Evolutionary conservation across 2,888 invertebrate species (phyloP), one percentile per base, ranked within the genome.

Genomic region (Caenorhabditis wallacei): DNA sequence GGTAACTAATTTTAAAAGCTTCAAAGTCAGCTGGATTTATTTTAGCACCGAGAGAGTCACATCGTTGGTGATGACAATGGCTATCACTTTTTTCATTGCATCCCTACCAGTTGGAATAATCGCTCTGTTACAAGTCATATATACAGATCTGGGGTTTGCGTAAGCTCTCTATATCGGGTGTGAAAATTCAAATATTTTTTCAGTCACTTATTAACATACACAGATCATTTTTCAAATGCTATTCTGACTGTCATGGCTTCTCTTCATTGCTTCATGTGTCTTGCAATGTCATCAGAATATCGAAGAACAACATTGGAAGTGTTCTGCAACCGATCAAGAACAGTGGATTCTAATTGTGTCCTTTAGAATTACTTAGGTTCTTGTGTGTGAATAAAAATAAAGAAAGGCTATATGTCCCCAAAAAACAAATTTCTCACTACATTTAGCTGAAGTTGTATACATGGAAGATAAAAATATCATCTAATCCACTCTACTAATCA

Each of bases 11-110:
- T n/a, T n/a, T n/a, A n/a, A n/a, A n/a, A n/a, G n/a, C n/a, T n/a
- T n/a, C n/a, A n/a, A n/a, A n/a, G n/a, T n/a, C n/a, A n/a, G n/a
- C n/a, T n/a, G n/a, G n/a, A n/a, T 43, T 13, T n/a, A 40, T 46
- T 61, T 61, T 24, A 68, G 66, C 22, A 37, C 53, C 2, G 66
- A 68, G 16, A 51, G 54, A n/a, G 53, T 53, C 1, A 68, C 66
- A 5, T 13, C 20, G 3, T 35, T 68, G 5, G 66, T 68, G 1
- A 68, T 53, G 1, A 10, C 53, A 0, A 37, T 68, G 53, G 26
- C 66, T 16, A 22, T 35, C 0, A 53, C 66, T 30, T 68, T 68
- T n/a, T 53, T 54, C 40, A 40, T 68, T 13, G 66, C 53, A 22
- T 26, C n/a, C 37, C 54, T 68, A 7, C 66, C 66, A 24, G 30